Base-by-base conservation (phyloP, 2,888 invertebrate species). In the Syritta pipiens region DNA sequence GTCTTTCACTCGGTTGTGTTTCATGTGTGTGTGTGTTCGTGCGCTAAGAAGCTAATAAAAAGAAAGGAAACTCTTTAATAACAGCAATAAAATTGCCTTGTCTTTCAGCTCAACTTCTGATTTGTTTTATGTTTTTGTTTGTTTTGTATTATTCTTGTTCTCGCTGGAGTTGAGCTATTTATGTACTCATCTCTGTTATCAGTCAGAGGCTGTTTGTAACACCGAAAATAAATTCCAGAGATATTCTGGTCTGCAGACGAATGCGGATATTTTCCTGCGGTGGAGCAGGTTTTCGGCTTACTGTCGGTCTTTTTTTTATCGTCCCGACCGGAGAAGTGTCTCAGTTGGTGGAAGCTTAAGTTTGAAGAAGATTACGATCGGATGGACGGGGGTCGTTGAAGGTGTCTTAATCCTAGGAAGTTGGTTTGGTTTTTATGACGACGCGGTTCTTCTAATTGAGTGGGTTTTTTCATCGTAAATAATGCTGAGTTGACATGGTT, bases 31-130 rank as follows among this genome's bases (percentile, higher is more conserved):
- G n/a, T 53, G 42, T 46, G 26, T 60, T 30, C 35, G 28, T 35
- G 53, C 46, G 40, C 37, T 19, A 69, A 55, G 62, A 57, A 42
- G 24, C 35, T 17, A 32, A 53, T 51, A 60, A 24, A 68, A 51
- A 46, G 62, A 72, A 71, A 26, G 40, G 24, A 60, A 46, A 9
- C 35, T 40, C 62, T 79, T 68, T 74, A 79, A 68, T 57, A 79
- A 79, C 67, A 44, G 74, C 74, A 42, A 79, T 79, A 74, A 79
- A 79, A 65, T 67, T 37, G 62, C 22, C 67, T 67, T 67, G 60
- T 74, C 53, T 77, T 59, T 37, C 48, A 65, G 32, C 28, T 42
- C n/a, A 55, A 67, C 67, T 79, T 55, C 67, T 55, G 62, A 57
- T 74, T 49, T 74, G 60, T 68, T 62, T 60, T 37, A n/a, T 35